Conservation (phyloP, 2,113 vertebrate species). For the Notothenia coriiceps region DNA sequence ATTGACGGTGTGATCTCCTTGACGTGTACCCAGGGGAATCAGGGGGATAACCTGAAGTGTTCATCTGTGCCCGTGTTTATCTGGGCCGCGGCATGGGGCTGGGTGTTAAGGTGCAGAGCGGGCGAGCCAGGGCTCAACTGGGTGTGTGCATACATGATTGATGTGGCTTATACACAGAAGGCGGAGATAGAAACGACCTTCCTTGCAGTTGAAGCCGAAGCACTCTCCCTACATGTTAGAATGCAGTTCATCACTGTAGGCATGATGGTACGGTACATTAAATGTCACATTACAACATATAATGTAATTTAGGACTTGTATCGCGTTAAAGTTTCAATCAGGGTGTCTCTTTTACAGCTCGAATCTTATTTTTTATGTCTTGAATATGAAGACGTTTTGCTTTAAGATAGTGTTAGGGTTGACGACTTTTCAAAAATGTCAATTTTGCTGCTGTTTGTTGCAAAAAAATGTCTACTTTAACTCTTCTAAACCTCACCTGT, state of each 20-base stretch:
- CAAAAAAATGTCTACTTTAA: constrained; percentile 6
- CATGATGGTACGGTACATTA: constrained; percentile 3
- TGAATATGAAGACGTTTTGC: constrained; percentile 9
- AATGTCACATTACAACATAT: constrained; percentile 13
- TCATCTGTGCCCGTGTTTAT: constrained; percentile 77
- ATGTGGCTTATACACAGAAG: constrained; percentile 68
- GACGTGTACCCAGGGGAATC: constrained; percentile 68
- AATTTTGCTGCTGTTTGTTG: constrained; percentile 7
- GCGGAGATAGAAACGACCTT: constrained; percentile 61
- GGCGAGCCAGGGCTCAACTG: constrained; percentile 67
- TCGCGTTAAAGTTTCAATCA: constrained; percentile 21
- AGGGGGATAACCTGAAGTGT: constrained; percentile 78
- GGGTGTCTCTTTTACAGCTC: constrained; percentile 20
- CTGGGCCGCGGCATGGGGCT: constrained; percentile 50
- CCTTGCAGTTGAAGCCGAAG: constrained; percentile 35
- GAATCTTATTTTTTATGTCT: constrained; percentile 26
- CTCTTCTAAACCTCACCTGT: not conserved
- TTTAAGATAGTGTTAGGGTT: constrained; percentile 15
- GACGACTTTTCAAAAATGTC: not conserved
- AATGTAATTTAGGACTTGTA: not conserved
- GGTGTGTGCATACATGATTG: constrained; percentile 85
- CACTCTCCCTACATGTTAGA: constrained; percentile 24
- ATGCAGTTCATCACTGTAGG: constrained; percentile 25
- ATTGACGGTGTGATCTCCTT: constrained; percentile 73
- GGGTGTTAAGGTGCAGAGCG: constrained; percentile 62